Conservation (phyloP, 1,140 invertebrate genomes). For the Diuraphis noxia region DNA sequence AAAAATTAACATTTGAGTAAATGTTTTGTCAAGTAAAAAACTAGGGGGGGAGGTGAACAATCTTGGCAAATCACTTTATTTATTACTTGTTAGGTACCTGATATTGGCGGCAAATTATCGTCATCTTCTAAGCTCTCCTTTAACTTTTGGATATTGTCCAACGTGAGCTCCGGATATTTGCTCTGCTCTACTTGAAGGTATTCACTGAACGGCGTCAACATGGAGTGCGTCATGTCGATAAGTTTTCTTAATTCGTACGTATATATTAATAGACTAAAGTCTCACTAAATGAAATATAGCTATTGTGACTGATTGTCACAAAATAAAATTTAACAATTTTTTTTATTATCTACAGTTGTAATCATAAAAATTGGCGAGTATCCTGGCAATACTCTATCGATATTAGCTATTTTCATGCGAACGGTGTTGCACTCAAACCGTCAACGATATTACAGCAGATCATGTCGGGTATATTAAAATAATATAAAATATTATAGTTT, state of each 20-base stretch:
- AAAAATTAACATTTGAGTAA: not conserved
- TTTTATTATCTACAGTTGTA: too few species aligned
- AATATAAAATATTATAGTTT: not conserved
- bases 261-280: not conserved
- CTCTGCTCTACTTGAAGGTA: not conserved
- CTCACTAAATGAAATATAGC: not conserved
- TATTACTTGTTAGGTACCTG: not conserved
- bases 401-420: not conserved
- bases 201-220: not conserved
- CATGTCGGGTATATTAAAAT: not conserved
- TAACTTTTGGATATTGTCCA: not conserved
- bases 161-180: slow-evolving; percentile 7
- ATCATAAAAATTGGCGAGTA: too few species aligned
- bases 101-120: not conserved
- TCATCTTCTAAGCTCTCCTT: not conserved
- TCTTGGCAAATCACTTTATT: not conserved
- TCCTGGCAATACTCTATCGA: not conserved
- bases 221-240: not conserved
- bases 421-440: not conserved
- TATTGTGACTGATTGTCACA: not conserved
- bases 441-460: not conserved
- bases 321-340: not conserved
- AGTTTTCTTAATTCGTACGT: too few species aligned
- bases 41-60: too few species aligned
- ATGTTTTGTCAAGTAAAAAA: not conserved